Evolutionary conservation across 2,888 invertebrate species (phyloP).

Genomic region (Apamea sordens): DNA sequence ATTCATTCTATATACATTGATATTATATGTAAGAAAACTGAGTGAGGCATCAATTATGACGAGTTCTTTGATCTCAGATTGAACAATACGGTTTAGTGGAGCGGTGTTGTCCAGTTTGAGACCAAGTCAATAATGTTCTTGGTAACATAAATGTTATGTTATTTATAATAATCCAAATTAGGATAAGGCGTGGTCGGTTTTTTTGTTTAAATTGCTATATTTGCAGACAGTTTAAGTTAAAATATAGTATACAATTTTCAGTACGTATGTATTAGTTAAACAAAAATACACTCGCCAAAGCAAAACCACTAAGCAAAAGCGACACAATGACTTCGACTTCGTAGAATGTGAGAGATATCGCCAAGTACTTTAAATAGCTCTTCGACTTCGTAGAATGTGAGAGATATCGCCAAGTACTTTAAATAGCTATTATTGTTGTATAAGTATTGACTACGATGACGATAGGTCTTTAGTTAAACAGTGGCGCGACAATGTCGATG

Average conservation of each 20-base stretch:
- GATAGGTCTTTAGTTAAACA: background rate
- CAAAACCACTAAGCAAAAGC: too few relatives aligned
- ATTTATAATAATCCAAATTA: background rate
- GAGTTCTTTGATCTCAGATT: constrained; percentile 24
- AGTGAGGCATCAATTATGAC: background rate
- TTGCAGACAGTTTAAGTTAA: background rate
- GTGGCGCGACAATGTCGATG: background rate
- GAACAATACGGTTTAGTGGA: background rate
- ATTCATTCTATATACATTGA: background rate
- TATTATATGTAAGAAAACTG: too few relatives aligned
- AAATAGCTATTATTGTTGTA: background rate
- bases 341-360: constrained; percentile 11
- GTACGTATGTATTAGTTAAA: background rate
- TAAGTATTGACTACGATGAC: background rate
- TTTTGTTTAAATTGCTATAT: background rate
- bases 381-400: constrained; percentile 13
- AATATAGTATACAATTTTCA: background rate
- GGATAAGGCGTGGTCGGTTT: background rate
- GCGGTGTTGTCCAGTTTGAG: too few relatives aligned
- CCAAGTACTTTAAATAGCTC: background rate
- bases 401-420: constrained; percentile 1
- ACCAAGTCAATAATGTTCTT: background rate
- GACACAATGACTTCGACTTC: constrained; percentile 5
- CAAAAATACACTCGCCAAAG: background rate
- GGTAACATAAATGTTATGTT: background rate